Evolutionary conservation across 1,140 invertebrate species (phyloP), one percentile per base, ranked within the genome.

Genomic region (Dendroctonus valens): DNA sequence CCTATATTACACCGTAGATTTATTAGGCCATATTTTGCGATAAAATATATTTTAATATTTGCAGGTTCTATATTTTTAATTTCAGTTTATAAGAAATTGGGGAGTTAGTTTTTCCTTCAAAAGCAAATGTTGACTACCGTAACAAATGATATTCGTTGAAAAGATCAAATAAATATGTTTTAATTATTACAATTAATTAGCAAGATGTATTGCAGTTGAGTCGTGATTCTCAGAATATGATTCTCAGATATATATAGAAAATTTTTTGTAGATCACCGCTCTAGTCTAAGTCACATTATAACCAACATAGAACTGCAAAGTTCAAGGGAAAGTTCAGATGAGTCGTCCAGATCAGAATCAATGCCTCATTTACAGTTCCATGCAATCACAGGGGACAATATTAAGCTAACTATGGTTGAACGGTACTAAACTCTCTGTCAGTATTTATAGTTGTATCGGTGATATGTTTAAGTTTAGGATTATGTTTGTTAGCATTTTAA

Each of bases 301-400:
- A 12, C 54, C 11, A 57, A 57, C n/a, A 57, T 57, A 41, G 54
- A 57, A 40, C 37, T 57, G 15, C n/a, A 52, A 52, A 52, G 5
- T 52, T 5, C 50, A 5, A 46, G 12, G 3, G 44, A 46, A 26
- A 26, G 26, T 26, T 1, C 1, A 26, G 26, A 26, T 26, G 44
- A 46, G 5, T 37, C 50, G 8, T 14, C 50, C 50, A 52, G 50
- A 52, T 9, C 8, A 52, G 38, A 9, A 52, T 15, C 15, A 5
- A n/a, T 4, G 14, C 11, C 5, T 8, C 14, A 14, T 11, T 48
- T 11, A 5, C 50, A 52, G 14, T 52, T 52, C 15, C 5, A 14
- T 9, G 38, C 54, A 39, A 41, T 57, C 5, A 57, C 11, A 39
- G 40, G 38, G 7, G 54, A 39, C 38, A 57, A 39, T 15, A 39